Base-by-base conservation (phyloP, 2,888 invertebrate species). In the Euplagia quadripunctaria region DNA sequence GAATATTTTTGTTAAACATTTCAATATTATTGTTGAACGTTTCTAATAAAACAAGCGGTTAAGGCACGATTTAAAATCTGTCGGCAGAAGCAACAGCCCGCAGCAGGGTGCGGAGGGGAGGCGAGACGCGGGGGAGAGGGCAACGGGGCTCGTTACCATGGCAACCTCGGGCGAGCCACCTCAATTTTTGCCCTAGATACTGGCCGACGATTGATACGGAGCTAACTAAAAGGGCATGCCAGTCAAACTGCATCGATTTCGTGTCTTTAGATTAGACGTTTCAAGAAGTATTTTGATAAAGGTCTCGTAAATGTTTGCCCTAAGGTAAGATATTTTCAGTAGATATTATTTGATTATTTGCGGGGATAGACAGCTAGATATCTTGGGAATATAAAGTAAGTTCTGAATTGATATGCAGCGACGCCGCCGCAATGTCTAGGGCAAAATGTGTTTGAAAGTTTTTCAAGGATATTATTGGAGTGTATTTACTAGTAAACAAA, bases 181-280 rank as follows among this genome's bases (percentile, higher is more conserved):
- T 90, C 88, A 86, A 90, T 91, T 91, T 92, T 90, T 91, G 93
- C 92, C 93, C 93, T 86, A 93, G 92, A 91, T 94, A 90, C 89
- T 80, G 82, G 84, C 81, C 85, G 82, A 78, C 82, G 82, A 85
- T 87, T 85, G 85, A 86, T 85, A 86, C 88, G 85, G 85, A 83
- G 86, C 87, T 85, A 78, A 84, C 82, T 85, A 77, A 79, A 85
- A 86, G 83, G 84, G 85, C 85, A 83, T 51, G 63, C 51, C 76
- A 74, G 77, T 77, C 76, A 78, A 73, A 82, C 78, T 79, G 76
- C 77, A 82, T 81, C 75, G 81, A 83, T 82, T 79, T 71, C 31
- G 9, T 43, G 6, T 63, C 63, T 70, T 61, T 61, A 46, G 16
- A 58, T 68, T 43, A 68, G n/a, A 42, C 43, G 20, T 69, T 64